Percentiles rank a stretch among this genome's conserved stretches.
Evolutionary conservation across 1,140 invertebrate genomes (phyloP).

Genomic region (Eupeodes corollae): DNA sequence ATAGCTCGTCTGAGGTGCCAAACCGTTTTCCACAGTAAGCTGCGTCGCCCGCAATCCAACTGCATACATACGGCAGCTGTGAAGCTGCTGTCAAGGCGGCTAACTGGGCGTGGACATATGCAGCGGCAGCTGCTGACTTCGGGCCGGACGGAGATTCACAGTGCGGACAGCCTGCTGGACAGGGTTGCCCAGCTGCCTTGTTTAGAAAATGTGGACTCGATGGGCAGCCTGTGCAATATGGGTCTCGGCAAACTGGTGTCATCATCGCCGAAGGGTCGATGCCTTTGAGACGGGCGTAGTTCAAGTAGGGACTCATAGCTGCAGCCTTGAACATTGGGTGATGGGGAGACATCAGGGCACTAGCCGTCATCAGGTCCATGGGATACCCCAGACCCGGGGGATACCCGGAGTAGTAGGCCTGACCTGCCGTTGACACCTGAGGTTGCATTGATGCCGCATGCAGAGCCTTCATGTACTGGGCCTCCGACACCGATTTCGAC

Average conservation of each 20-base stretch:
- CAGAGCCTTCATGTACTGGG: slow-evolving; percentile 34
- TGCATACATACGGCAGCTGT: slow-evolving; percentile 74
- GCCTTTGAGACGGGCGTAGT: slow-evolving; percentile 59
- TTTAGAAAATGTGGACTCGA: slow-evolving; percentile 65
- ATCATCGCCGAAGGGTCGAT: slow-evolving; percentile 37
- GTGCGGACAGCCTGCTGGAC: slow-evolving; percentile 78
- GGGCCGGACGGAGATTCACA: slow-evolving; percentile 50
- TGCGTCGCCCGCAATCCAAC: slow-evolving; percentile 80
- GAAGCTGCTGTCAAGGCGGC: slow-evolving; percentile 61
- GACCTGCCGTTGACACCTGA: slow-evolving; percentile 49
- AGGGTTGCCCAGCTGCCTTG: slow-evolving; percentile 48
- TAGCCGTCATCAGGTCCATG: slow-evolving; percentile 59
- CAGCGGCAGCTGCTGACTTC: slow-evolving; percentile 41
- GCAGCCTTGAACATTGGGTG: slow-evolving; percentile 56
- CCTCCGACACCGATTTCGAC: slow-evolving; percentile 15
- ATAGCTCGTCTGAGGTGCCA: slow-evolving; percentile 73
- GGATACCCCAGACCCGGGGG: slow-evolving; percentile 46
- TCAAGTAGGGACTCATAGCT: slow-evolving; percentile 54
- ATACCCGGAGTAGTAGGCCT: slow-evolving; percentile 43
- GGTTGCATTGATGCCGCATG: slow-evolving; percentile 43
- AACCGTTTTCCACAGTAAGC: slow-evolving; percentile 87
- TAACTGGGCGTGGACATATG: slow-evolving; percentile 62
- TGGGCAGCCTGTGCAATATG: slow-evolving; percentile 84
- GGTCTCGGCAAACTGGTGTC: slow-evolving; percentile 73
- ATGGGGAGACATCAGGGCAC: slow-evolving; percentile 57